phyloP scores from a whole-genome alignment of 2,113 vertebrate species.

The Mastomys coucha region DNA sequence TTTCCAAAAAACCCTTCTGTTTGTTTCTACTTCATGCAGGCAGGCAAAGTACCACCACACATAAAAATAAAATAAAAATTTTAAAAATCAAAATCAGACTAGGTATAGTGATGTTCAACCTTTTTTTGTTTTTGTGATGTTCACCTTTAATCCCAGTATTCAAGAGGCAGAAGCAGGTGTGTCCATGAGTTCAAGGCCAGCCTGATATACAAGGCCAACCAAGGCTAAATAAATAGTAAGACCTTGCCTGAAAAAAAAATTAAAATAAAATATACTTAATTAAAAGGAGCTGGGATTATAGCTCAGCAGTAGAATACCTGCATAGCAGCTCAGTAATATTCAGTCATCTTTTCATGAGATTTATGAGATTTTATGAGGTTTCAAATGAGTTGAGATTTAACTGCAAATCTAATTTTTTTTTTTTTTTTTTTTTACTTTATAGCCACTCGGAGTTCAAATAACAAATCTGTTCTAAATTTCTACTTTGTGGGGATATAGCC shows the following conservation, averaged over 20 bases:
- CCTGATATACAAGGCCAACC: not conserved
- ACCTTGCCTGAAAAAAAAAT: not conserved
- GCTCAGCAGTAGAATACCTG: not conserved
- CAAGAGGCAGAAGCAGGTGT: too few relatives aligned
- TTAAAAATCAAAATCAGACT: not conserved
- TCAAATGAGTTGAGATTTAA: not conserved
- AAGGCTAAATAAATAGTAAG: not conserved
- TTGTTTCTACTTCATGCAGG: too few relatives aligned
- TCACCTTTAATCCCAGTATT: too few relatives aligned
- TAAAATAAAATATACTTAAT: not conserved
- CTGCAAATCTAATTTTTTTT: not conserved
- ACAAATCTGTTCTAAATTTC: not conserved
- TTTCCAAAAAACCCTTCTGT: too few relatives aligned
- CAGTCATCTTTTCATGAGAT: not conserved
- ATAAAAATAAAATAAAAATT: not conserved
- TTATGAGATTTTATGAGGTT: too few relatives aligned
- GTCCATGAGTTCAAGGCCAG: not conserved
- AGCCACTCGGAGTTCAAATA: conserved; percentile 8
- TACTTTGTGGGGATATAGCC: not conserved
- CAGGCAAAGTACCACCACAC: not conserved
- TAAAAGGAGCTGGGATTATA: not conserved
- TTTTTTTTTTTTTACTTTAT: not conserved
- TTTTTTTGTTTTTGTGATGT: too few relatives aligned
- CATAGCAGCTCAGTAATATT: not conserved
- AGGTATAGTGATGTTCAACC: too few relatives aligned